These are phyloP conservation scores for Chloroclysta siterata DNA, from an alignment of 2,888 invertebrate species.

Conservation along the genomic window DNA sequence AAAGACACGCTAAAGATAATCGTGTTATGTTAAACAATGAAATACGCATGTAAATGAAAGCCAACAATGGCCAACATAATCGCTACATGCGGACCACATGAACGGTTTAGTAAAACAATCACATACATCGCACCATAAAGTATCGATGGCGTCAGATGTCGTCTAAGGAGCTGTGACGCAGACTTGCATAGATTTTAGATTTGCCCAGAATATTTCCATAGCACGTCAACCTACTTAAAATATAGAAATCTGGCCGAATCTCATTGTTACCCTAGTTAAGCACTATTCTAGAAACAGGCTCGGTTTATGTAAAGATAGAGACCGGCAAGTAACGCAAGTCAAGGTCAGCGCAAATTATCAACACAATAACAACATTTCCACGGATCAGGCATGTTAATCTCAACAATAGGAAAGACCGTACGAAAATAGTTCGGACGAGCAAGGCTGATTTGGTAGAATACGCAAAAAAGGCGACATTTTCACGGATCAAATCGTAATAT, in stretches of 20 bases:
- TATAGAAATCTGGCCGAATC: slow-evolving; percentile 28
- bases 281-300: slow-evolving; percentile 36
- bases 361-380: slow-evolving; percentile 70
- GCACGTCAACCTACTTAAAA: slow-evolving; percentile 36
- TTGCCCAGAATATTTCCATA: slow-evolving; percentile 57
- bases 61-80: slow-evolving; percentile 37
- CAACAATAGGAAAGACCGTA: slow-evolving; percentile 56
- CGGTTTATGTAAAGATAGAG: slow-evolving; percentile 40
- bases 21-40: slow-evolving; percentile 37
- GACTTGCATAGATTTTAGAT: slow-evolving; percentile 48
- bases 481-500: slow-evolving; percentile 44
- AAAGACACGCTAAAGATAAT: slow-evolving; percentile 32
- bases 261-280: slow-evolving; percentile 50
- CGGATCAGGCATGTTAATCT: slow-evolving; percentile 68
- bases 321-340: slow-evolving; percentile 57
- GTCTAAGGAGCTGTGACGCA: slow-evolving; percentile 53
- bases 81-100: slow-evolving; percentile 40
- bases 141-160: slow-evolving; percentile 47
- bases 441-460: slow-evolving; percentile 56
- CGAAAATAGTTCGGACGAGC: slow-evolving; percentile 60
- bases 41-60: slow-evolving; percentile 38
- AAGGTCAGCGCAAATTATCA: slow-evolving; percentile 65
- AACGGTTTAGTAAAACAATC: slow-evolving; percentile 51
- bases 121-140: slow-evolving; percentile 52
- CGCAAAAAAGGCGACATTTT: slow-evolving; percentile 43